Conservation (phyloP, 2,888 invertebrate species). For the Sisyra nigra region DNA sequence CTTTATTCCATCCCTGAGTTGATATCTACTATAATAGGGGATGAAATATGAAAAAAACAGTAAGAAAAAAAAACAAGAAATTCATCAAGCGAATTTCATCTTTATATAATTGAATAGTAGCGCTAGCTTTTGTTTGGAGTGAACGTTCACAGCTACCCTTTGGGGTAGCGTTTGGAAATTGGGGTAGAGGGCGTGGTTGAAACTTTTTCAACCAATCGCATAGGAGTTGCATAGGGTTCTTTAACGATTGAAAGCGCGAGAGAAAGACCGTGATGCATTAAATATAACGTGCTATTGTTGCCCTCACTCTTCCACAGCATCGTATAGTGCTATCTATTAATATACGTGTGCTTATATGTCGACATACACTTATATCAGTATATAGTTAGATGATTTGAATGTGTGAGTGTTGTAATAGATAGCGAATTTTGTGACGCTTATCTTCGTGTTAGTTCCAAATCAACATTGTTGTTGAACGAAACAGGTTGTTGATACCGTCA, state of each 20-base stretch:
- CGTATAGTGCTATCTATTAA: no score
- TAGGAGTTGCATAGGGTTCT: constrained; percentile 13
- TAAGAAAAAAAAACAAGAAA: neutral
- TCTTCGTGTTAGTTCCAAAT: constrained; percentile 7
- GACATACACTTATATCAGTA: no score
- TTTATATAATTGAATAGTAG: neutral
- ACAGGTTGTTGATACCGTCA: constrained; percentile 2
- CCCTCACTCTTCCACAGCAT: no score
- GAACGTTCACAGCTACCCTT: neutral
- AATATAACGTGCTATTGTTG: neutral
- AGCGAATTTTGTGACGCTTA: constrained; percentile 7
- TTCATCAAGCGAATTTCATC: neutral
- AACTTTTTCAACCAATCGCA: constrained; percentile 21
- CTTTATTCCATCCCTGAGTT: no score
- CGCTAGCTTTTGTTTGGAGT: neutral
- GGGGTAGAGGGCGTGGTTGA: constrained; percentile 20
- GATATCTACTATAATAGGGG: no score
- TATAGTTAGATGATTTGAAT: neutral
- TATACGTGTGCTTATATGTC: no score
- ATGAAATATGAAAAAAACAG: neutral
- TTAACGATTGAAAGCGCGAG: constrained; percentile 24
- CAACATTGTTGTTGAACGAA: constrained; percentile 7
- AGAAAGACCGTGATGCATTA: neutral
- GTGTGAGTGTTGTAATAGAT: constrained; percentile 6
- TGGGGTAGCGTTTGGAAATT: constrained; percentile 10